Evolutionary conservation across 1,140 invertebrate genomes (phyloP).

Genomic region (Drosophila suzukii): DNA sequence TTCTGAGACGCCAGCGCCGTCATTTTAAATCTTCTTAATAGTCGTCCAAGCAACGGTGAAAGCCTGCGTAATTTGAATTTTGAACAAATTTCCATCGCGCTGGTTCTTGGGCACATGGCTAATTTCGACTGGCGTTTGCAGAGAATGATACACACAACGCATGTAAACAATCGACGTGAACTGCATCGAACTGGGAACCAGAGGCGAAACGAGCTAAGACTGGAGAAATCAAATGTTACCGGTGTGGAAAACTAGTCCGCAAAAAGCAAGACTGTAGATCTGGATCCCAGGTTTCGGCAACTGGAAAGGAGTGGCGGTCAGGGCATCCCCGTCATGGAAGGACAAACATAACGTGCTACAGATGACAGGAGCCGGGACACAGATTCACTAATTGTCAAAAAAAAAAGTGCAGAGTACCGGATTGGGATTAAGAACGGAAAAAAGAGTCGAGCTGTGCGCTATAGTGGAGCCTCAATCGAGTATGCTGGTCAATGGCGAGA

Average conservation of each 20-base stretch:
- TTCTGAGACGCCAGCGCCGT: too few species aligned
- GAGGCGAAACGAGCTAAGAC: neutral
- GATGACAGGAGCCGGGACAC: neutral
- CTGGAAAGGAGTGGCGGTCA: too few species aligned
- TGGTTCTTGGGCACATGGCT: neutral
- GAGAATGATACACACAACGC: neutral
- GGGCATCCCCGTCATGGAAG: too few species aligned
- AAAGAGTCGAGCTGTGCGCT: neutral
- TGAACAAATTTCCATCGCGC: too few species aligned
- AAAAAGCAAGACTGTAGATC: too few species aligned
- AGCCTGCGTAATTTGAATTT: too few species aligned
- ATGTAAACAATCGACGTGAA: too few species aligned
- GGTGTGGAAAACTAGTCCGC: too few species aligned
- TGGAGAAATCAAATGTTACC: too few species aligned
- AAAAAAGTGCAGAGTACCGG: neutral
- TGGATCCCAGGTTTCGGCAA: too few species aligned
- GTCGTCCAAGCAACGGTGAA: too few species aligned
- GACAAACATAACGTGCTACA: neutral
- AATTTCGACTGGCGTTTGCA: neutral
- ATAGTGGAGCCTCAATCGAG: neutral
- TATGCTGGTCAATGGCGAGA: neutral
- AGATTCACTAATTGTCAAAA: neutral
- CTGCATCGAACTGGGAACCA: neutral
- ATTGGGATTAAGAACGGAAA: neutral
- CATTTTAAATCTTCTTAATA: too few species aligned